Base-by-base conservation (phyloP, 2,113 vertebrate genomes). In the Rhodinocichla rosea region DNA sequence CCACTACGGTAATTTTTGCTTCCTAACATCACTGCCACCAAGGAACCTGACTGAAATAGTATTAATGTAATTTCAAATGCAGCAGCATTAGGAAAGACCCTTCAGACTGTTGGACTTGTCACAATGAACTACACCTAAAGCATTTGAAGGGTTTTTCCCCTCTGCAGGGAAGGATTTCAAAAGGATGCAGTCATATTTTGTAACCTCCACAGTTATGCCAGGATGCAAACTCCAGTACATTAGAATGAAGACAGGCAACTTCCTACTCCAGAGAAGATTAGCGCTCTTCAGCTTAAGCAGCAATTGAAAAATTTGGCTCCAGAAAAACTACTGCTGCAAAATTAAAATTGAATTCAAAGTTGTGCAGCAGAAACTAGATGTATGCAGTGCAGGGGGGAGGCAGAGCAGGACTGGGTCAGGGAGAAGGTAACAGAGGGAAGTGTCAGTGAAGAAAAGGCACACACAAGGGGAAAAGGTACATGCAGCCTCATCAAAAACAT, bases 361-460 rank as follows among this genome's bases (percentile, higher is more conserved):
- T 7, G 2, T 44, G 68, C 78, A 95, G 94, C 42, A 96, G 78
- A 93, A 95, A 95, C 94, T 80, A 88, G 91, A 95, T 95, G 82
- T 52, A 80, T 50, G 82, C 90, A 94, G 94, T 3, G 7, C 59
- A 95, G 47, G 70, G 87, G 94, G 92, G 93, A 95, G 91, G 92
- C 69, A 94, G 78, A 95, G 85, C 65, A 86, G 60, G 75, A 80
- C 75, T 37, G 52, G 95, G 92, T 95, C 85, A 95, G 45, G 32
- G 62, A 94, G 39, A 87, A 95, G 82, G 91, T 79, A 92, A 84
- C 6, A 92, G 50, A 92, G 59, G 70, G 50, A 96, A 95, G 87
- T 70, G 70, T 73, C 87, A 93, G 78, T 77, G 79, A 79, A 89
- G 84, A 94, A 92, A 75, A 82, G 71, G 75, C 89, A 93, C 12